These are phyloP conservation scores for crab-eating macaque (Macaca fascicularis) DNA, from an alignment of 2,113 vertebrate genomes.

Conservation along the genomic window DNA sequence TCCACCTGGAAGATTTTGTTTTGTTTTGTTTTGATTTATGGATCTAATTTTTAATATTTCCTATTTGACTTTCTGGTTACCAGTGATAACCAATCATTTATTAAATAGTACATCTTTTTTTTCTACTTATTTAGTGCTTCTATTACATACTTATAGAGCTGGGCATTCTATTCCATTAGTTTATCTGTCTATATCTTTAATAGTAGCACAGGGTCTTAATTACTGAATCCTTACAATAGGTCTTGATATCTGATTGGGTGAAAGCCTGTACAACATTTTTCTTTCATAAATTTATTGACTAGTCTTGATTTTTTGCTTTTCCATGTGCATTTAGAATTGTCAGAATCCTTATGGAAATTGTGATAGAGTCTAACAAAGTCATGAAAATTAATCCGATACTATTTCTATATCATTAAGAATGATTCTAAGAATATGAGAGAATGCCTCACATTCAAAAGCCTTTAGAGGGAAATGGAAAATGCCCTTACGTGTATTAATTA, in stretches of 20 bases:
- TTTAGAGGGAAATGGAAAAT: background rate
- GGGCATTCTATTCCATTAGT: background rate
- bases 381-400: background rate
- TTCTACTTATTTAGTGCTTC: background rate
- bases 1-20: background rate
- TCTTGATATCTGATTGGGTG: background rate
- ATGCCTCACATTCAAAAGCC: background rate
- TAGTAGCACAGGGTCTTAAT: background rate
- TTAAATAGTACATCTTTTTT: background rate
- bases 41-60: constrained; percentile 9
- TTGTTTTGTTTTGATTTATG: background rate
- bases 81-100: background rate
- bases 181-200: background rate
- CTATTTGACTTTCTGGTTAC: background rate
- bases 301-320: background rate
- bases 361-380: background rate
- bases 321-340: background rate
- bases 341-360: background rate
- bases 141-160: background rate
- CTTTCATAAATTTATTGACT: background rate
- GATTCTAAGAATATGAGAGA: background rate
- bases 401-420: constrained; percentile 1
- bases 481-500: background rate
- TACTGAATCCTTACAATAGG: background rate
- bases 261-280: background rate